phyloP scores from a whole-genome alignment of 2,113 vertebrate species.

The mouse (Mus musculus) region DNA sequence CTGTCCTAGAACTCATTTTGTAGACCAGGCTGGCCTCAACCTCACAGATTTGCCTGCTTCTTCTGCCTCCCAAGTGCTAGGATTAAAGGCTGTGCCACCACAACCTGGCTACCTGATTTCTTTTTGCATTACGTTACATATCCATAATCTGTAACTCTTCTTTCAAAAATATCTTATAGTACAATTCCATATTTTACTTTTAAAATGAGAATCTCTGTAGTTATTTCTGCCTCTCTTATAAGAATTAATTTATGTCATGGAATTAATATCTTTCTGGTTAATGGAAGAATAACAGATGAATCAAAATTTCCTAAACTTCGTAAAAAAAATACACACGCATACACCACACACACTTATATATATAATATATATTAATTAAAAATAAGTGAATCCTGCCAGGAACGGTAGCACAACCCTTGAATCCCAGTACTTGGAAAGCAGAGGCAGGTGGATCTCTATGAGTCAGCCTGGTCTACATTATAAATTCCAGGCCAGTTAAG shows the following conservation, averaged over 20 bases:
- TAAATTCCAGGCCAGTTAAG: neutral
- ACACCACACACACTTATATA: neutral
- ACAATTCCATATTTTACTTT: constrained; percentile 34
- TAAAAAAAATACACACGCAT: neutral
- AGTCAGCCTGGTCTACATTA: neutral
- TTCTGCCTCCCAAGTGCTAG: too few relatives aligned
- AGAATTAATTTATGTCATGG: neutral
- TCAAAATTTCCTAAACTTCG: neutral
- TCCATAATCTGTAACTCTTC: constrained; percentile 21
- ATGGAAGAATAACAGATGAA: neutral
- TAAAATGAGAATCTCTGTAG: neutral
- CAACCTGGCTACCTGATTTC: neutral
- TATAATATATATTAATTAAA: neutral
- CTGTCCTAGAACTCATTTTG: too few relatives aligned
- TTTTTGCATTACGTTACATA: neutral
- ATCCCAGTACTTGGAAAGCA: neutral
- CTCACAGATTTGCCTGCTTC: too few relatives aligned
- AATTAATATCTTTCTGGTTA: constrained; percentile 15
- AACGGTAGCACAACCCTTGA: neutral
- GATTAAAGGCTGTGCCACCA: too few relatives aligned
- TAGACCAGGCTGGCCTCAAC: too few relatives aligned
- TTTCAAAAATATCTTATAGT: constrained; percentile 22
- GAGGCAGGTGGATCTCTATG: neutral
- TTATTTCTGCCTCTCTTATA: neutral
- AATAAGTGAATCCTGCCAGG: neutral